These are phyloP conservation scores for Tetramorium simillimum DNA, from an alignment of 1,140 invertebrate species.

Conservation along the genomic window DNA sequence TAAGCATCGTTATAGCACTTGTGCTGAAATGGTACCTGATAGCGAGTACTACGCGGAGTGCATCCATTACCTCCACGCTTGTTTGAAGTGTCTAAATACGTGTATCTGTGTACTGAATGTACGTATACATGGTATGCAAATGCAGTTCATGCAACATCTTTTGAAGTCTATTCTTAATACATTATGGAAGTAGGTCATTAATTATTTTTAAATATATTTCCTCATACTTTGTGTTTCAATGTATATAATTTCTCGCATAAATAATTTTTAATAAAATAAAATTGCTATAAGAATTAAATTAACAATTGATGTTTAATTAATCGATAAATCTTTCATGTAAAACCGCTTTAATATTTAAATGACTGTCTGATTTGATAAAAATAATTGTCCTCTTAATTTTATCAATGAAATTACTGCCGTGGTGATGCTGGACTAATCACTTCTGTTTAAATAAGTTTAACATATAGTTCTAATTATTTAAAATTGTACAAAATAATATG, in stretches of 20 bases:
- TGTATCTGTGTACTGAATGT: slow-evolving; percentile 50
- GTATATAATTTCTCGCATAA: not conserved
- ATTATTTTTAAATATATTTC: slow-evolving; percentile 19
- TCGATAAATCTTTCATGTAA: not conserved
- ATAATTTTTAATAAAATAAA: not conserved
- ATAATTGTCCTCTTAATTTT: not conserved
- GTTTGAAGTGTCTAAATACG: slow-evolving; percentile 64
- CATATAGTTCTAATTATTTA: not conserved
- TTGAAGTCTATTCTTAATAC: slow-evolving; percentile 30
- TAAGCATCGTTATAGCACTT: slow-evolving; percentile 52
- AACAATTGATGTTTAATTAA: not conserved
- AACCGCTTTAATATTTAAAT: not conserved
- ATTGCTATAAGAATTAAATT: not conserved
- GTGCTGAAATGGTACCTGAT: slow-evolving; percentile 57
- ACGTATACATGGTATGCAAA: slow-evolving; percentile 6
- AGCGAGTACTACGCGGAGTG: slow-evolving; percentile 54
- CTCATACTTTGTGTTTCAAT: not conserved
- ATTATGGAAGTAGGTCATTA: slow-evolving; percentile 5
- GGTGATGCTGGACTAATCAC: not conserved
- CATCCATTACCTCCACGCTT: slow-evolving; percentile 61
- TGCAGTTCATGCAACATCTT: slow-evolving; percentile 37
- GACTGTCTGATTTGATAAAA: not conserved
- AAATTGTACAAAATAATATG: not conserved
- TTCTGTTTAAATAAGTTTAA: not conserved
- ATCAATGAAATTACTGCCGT: not conserved